Conservation (phyloP, 2,113 vertebrate genomes). For the Burhinus bistriatus region DNA sequence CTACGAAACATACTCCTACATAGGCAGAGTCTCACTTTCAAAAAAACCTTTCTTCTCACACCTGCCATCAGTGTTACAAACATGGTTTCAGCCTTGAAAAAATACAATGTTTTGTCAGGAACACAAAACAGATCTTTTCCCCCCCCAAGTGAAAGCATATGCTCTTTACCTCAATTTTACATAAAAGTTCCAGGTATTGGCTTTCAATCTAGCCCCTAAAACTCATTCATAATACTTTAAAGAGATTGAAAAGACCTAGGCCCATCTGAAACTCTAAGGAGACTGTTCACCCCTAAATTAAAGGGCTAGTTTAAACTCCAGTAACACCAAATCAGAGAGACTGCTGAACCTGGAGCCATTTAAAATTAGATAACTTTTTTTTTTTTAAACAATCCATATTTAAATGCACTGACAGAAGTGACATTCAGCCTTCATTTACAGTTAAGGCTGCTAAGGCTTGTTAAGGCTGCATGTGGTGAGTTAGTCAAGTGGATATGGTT, state of each 20-base stretch:
- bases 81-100: background rate
- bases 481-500: background rate
- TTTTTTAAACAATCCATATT: background rate
- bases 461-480: background rate
- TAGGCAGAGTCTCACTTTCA: background rate
- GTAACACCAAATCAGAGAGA: background rate
- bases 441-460: rapidly evolving
- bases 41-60: background rate
- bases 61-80: background rate
- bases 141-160: background rate
- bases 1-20: background rate
- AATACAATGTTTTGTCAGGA: background rate
- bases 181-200: background rate
- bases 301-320: background rate
- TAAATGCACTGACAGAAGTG: background rate
- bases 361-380: too few relatives aligned
- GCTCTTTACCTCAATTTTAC: background rate
- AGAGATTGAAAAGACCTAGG: background rate
- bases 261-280: background rate
- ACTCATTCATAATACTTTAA: background rate
- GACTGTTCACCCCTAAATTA: background rate
- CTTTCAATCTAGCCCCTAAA: background rate
- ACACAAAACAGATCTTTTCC: background rate
- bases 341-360: background rate
- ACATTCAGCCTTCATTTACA: background rate